Evolutionary conservation across 2,113 vertebrate genomes (phyloP).

Genomic region (Tyrannus savana): DNA sequence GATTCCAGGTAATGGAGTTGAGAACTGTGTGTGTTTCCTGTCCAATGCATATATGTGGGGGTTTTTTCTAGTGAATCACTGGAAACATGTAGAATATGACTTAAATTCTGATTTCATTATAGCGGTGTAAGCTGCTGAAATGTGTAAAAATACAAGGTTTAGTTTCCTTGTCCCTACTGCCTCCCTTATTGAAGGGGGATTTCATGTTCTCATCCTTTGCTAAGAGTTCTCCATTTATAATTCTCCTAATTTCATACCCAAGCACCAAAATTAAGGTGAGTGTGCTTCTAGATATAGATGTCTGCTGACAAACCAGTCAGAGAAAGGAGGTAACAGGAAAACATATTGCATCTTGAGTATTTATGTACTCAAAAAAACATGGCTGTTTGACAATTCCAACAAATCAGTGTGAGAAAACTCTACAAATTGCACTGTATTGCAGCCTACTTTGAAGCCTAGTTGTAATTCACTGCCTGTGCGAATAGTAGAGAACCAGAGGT

Average conservation of each 20-base stretch:
- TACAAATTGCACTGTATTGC: neutral
- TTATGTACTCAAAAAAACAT: neutral
- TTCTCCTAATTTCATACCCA: neutral
- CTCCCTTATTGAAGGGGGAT: neutral
- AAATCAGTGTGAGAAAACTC: neutral
- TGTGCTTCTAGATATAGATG: neutral
- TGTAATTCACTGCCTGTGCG: neutral
- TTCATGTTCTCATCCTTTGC: neutral
- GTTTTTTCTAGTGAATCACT: neutral
- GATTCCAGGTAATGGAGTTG: neutral
- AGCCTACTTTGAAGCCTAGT: neutral
- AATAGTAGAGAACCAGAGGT: neutral
- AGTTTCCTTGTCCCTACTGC: neutral
- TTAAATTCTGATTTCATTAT: neutral
- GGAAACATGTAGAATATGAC: neutral
- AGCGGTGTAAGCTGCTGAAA: neutral
- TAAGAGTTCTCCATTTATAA: neutral
- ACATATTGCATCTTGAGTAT: neutral
- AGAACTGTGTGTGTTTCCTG: neutral
- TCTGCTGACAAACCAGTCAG: neutral
- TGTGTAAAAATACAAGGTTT: neutral
- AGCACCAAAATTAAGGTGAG: neutral
- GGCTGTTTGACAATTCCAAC: neutral
- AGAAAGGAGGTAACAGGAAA: neutral
- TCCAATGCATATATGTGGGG: rapidly evolving